phyloP scores from a whole-genome alignment of 2,888 invertebrate genomes.

The Phortica magna region DNA sequence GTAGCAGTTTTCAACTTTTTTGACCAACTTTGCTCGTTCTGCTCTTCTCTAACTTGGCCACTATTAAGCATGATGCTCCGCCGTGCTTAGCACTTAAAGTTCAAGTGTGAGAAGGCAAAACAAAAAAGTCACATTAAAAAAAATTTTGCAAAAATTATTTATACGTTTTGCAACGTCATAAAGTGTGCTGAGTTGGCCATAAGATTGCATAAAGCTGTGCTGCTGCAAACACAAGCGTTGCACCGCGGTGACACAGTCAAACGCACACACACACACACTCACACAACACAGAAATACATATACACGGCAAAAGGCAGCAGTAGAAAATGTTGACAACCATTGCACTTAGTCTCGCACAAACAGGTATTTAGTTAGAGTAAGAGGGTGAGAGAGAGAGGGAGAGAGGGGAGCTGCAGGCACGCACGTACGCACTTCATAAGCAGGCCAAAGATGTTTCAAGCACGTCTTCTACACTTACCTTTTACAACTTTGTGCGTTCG shows the following conservation, averaged over 20 bases:
- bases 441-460: constrained; percentile 20
- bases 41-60: not conserved
- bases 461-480: constrained; percentile 14
- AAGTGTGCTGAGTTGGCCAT: constrained; percentile 12
- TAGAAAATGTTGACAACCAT: constrained; percentile 13
- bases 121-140: constrained; percentile 25
- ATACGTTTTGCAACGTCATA: constrained; percentile 4
- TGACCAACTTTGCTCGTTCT: not conserved
- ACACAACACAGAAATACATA: not conserved
- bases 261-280: not conserved
- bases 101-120: not conserved
- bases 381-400: not conserved
- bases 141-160: constrained; percentile 18
- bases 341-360: not conserved
- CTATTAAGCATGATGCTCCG: not conserved
- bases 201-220: constrained; percentile 24
- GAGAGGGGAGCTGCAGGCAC: constrained; percentile 4
- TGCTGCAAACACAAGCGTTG: not conserved
- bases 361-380: not conserved
- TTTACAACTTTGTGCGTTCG: constrained; percentile 22
- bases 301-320: not conserved
- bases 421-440: constrained; percentile 22
- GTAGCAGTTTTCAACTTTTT: not conserved
- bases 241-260: not conserved
- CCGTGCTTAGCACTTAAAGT: not conserved